Percentiles rank a stretch among this genome's conserved stretches.
Evolutionary conservation across 2,888 invertebrate genomes (phyloP).

Genomic region (Cataglyphis cursor): DNA sequence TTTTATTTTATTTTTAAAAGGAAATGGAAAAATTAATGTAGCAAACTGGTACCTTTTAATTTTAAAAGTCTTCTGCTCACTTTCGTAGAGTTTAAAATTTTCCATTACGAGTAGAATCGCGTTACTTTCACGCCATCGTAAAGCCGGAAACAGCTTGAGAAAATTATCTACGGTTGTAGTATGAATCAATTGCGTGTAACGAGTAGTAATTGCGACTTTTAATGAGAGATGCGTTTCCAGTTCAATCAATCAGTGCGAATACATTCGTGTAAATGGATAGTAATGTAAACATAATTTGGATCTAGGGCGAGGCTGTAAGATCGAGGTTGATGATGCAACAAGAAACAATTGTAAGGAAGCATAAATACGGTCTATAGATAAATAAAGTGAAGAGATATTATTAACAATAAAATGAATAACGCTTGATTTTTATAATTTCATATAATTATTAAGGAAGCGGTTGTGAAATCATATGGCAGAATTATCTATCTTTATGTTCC

Average conservation of each 20-base stretch:
- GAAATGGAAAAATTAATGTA: background rate
- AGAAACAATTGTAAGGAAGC: background rate
- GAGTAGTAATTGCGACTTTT: background rate
- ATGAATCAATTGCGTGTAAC: background rate
- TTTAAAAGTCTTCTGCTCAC: background rate
- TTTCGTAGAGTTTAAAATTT: constrained; percentile 1
- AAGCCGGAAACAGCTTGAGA: background rate
- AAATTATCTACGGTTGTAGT: background rate
- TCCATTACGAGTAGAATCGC: background rate
- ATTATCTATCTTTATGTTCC: too few species aligned
- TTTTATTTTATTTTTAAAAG: background rate
- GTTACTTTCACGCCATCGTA: constrained; percentile 17
- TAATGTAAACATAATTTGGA: background rate
- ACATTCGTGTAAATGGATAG: background rate
- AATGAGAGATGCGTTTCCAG: background rate
- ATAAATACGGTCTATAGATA: background rate
- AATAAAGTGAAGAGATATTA: background rate
- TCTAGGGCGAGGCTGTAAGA: background rate
- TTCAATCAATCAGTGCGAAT: background rate
- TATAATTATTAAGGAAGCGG: background rate
- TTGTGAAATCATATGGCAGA: too few species aligned
- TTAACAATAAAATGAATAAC: background rate
- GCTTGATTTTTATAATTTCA: background rate
- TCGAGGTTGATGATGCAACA: background rate
- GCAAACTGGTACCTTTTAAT: background rate